Conservation (phyloP, 1,140 invertebrate species). For the Leptinotarsa defecta region DNA sequence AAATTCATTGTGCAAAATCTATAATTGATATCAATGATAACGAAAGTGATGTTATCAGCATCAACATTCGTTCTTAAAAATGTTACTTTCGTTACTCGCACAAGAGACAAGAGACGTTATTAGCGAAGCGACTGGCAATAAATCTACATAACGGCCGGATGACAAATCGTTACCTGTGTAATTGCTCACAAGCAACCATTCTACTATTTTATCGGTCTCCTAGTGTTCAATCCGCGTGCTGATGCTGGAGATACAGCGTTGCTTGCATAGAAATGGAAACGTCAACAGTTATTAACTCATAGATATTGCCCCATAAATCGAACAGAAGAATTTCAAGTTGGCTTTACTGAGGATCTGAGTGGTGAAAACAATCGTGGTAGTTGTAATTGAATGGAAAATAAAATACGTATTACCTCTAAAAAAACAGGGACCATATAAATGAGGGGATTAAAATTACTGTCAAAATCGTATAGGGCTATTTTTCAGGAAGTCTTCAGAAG, state of each 20-base stretch:
- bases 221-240: neutral
- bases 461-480: no score
- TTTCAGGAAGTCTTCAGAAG: no score
- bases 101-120: neutral
- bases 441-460: no score
- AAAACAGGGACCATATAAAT: no score
- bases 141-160: conserved; percentile 4
- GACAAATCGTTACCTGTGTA: conserved; percentile 2
- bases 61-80: neutral
- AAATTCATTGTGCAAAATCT: no score
- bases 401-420: no score
- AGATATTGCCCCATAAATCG: neutral
- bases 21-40: no score
- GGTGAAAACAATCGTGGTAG: no score
- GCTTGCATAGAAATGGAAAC: neutral
- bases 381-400: no score
- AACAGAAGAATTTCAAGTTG: no score
- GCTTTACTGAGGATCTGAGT: no score
- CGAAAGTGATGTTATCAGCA: no score
- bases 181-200: neutral
- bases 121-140: neutral
- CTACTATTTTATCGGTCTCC: conserved; percentile 3
- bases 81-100: neutral
- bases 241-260: neutral
- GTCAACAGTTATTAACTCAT: neutral